These are phyloP conservation scores for Uropetala carovei DNA, from an alignment of 2,888 invertebrate genomes.

Conservation along the genomic window DNA sequence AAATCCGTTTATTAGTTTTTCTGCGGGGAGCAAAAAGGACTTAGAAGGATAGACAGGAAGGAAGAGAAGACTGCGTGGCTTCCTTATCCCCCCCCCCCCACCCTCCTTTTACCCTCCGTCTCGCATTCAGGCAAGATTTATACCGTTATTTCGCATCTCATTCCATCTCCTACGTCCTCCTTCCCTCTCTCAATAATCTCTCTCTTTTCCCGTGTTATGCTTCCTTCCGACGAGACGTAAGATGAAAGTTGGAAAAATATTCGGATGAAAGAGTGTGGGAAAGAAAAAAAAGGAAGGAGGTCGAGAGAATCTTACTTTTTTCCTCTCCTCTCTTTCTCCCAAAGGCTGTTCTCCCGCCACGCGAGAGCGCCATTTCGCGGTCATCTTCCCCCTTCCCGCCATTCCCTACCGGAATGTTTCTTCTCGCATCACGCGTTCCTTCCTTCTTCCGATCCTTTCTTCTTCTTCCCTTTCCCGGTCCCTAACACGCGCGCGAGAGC, in stretches of 20 bases:
- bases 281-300: neutral
- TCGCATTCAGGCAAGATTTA: slow-evolving; percentile 6
- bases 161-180: neutral
- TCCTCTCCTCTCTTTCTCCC: neutral
- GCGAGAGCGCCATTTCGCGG: neutral
- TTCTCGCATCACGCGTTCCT: neutral
- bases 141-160: slow-evolving; percentile 20
- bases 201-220: neutral
- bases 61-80: neutral
- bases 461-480: too few species aligned
- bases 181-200: neutral
- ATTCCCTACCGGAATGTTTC: slow-evolving; percentile 20
- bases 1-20: slow-evolving; percentile 52
- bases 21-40: neutral
- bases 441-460: neutral
- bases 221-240: neutral
- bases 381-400: neutral
- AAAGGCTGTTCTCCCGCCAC: neutral
- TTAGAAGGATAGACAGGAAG: neutral
- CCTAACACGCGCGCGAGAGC: neutral
- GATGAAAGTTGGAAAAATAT: slow-evolving; percentile 9
- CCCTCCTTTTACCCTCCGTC: neutral
- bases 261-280: neutral
- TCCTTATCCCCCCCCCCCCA: too few species aligned
- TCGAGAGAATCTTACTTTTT: too few species aligned